phyloP scores from a whole-genome alignment of 2,797 vertebrate genomes.

The Sylvilagus floridanus region DNA sequence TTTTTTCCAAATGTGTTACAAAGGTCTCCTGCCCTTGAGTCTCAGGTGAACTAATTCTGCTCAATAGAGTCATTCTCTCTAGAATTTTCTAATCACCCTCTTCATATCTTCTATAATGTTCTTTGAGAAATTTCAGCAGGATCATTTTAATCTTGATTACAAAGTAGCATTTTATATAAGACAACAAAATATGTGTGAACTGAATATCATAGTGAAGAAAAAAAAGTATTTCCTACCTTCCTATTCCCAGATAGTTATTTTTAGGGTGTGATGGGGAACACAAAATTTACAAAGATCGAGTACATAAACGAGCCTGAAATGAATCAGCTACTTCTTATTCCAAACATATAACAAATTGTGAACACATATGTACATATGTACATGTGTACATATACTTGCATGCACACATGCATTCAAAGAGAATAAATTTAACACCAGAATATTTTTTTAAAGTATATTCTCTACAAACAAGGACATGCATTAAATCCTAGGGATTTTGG shows the following conservation, averaged over 20 bases:
- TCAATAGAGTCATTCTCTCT: not conserved
- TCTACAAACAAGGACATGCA: not conserved
- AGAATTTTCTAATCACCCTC: not conserved
- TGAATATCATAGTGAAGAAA: not conserved
- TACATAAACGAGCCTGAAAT: not conserved
- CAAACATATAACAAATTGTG: not conserved
- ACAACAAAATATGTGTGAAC: not conserved
- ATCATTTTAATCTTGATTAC: too few species aligned
- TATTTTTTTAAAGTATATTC: not conserved
- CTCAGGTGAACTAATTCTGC: not conserved
- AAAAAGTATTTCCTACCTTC: not conserved
- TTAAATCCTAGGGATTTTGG: not conserved
- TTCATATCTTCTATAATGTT: not conserved
- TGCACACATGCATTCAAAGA: not conserved
- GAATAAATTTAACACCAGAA: not conserved
- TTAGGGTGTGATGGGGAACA: not conserved
- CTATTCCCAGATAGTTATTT: not conserved
- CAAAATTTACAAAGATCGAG: not conserved
- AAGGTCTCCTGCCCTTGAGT: not conserved
- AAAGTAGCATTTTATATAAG: not conserved
- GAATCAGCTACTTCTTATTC: not conserved
- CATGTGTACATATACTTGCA: not conserved
- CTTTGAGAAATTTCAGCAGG: not conserved
- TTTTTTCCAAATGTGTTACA: not conserved
- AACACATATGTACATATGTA: fast-evolving